A percentile compares a stretch with the other conserved stretches of the same genome.
Conservation (phyloP, 2,888 invertebrate species). For the Lymantria dispar region DNA sequence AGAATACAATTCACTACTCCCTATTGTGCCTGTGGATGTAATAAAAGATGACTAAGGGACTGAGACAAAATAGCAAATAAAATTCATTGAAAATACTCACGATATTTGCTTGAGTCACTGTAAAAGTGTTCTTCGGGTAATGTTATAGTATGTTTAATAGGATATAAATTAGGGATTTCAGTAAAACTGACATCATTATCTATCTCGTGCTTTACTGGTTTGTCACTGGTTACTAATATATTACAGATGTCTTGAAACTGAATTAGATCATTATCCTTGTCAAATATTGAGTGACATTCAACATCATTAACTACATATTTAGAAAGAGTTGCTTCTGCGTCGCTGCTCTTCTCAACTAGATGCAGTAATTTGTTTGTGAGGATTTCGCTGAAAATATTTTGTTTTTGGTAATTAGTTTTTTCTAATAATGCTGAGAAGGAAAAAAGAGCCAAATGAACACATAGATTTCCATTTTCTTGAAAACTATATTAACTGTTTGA, state of each 20-base stretch:
- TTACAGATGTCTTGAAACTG: constrained; percentile 86
- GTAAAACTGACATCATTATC: constrained; percentile 75
- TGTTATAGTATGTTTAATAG: constrained; percentile 88
- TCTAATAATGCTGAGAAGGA: too few species aligned
- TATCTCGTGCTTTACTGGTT: constrained; percentile 81
- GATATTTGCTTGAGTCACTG: constrained; percentile 83
- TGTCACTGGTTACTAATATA: constrained; percentile 84
- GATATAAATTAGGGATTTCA: constrained; percentile 87
- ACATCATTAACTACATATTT: constrained; percentile 84
- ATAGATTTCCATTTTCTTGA: too few species aligned
- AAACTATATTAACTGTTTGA: too few species aligned
- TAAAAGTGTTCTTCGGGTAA: constrained; percentile 85
- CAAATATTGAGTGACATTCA: constrained; percentile 80
- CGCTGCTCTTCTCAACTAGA: constrained; percentile 85
- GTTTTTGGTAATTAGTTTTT: too few species aligned
- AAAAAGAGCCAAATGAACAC: too few species aligned
- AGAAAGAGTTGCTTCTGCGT: constrained; percentile 75
- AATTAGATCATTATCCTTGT: constrained; percentile 83
- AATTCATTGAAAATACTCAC: constrained; percentile 87
- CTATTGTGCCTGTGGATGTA: too few species aligned
- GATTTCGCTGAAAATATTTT: constrained; percentile 81
- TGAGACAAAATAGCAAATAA: too few species aligned
- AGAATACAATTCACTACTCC: too few species aligned
- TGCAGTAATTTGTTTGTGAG: constrained; percentile 85
- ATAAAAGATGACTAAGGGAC: too few species aligned